A percentile compares a stretch with the other conserved stretches of the same genome.
Evolutionary conservation across 2,888 invertebrate genomes (phyloP).

Genomic region (Leucania comma): DNA sequence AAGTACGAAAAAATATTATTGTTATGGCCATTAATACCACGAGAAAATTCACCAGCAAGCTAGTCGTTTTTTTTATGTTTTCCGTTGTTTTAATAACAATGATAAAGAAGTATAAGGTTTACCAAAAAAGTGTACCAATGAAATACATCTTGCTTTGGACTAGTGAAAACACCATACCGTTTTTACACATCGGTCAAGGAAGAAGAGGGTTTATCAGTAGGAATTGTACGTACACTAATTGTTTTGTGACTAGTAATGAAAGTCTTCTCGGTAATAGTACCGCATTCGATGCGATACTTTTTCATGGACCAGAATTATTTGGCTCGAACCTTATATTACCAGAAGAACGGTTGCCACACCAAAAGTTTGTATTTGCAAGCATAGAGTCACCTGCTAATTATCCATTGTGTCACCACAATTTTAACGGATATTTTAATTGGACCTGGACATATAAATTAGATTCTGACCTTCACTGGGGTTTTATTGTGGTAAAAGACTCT

Average conservation of each 20-base stretch:
- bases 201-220: conserved; percentile 70
- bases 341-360: conserved; percentile 70
- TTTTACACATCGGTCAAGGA: conserved; percentile 70
- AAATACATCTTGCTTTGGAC: conserved; percentile 79
- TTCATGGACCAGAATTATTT: conserved; percentile 75
- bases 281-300: conserved; percentile 78
- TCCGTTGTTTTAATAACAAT: conserved; percentile 16
- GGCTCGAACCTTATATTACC: conserved; percentile 58
- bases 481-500: conserved; percentile 76
- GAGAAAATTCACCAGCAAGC: conserved; percentile 41
- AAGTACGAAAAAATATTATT: neutral
- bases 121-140: conserved; percentile 34
- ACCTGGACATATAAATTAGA: conserved; percentile 83
- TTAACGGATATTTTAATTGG: conserved; percentile 82
- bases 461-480: conserved; percentile 81
- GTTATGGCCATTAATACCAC: conserved; percentile 26
- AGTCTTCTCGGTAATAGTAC: conserved; percentile 68
- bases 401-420: conserved; percentile 72
- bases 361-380: conserved; percentile 80
- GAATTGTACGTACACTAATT: conserved; percentile 78
- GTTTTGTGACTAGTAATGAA: conserved; percentile 75
- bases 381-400: conserved; percentile 80
- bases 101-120: conserved; percentile 20
- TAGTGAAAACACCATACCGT: conserved; percentile 66
- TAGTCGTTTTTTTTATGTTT: conserved; percentile 34